These are phyloP conservation scores for Amphipyra berbera DNA, from an alignment of 2,888 invertebrate genomes.

Conservation along the genomic window DNA sequence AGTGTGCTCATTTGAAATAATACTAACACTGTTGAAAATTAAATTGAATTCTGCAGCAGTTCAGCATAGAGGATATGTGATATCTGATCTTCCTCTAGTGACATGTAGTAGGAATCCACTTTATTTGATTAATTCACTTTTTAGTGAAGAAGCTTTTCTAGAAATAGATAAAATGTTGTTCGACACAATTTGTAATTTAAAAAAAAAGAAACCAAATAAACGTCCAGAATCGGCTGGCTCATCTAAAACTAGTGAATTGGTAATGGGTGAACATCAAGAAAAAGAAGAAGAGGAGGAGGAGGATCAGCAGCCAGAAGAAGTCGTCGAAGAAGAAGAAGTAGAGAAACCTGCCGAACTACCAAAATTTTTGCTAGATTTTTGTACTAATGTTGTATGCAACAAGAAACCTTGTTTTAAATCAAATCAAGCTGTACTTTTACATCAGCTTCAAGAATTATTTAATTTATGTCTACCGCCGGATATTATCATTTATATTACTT, in stretches of 20 bases:
- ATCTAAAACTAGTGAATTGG: slow-evolving; percentile 62
- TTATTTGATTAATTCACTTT: slow-evolving; percentile 64
- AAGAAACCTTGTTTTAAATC: slow-evolving; percentile 66
- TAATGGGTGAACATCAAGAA: slow-evolving; percentile 39
- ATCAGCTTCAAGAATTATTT: slow-evolving; percentile 76
- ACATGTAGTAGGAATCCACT: slow-evolving; percentile 72
- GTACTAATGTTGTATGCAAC: slow-evolving; percentile 66
- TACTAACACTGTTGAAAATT: slow-evolving; percentile 86
- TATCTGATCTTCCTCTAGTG: slow-evolving; percentile 92
- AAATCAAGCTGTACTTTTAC: slow-evolving; percentile 68
- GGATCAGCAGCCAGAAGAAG: slow-evolving; percentile 63
- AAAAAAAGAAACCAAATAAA: slow-evolving; percentile 71
- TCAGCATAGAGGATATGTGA: slow-evolving; percentile 91
- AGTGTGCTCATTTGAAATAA: slow-evolving; percentile 83
- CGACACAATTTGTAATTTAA: slow-evolving; percentile 73
- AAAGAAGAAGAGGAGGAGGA: slow-evolving; percentile 63
- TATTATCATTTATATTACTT: slow-evolving; percentile 89
- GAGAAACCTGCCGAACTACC: slow-evolving; percentile 74
- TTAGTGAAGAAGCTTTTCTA: slow-evolving; percentile 75
- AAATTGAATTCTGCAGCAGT: slow-evolving; percentile 87
- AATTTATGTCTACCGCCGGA: slow-evolving; percentile 78
- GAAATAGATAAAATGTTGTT: slow-evolving; percentile 68
- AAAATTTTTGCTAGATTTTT: slow-evolving; percentile 75
- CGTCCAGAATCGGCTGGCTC: slow-evolving; percentile 49
- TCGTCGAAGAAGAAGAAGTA: slow-evolving; percentile 67